Percentiles rank a stretch among this genome's conserved stretches.
Evolutionary conservation across 2,888 invertebrate species (phyloP).

Genomic region (Notodonta dromedarius): DNA sequence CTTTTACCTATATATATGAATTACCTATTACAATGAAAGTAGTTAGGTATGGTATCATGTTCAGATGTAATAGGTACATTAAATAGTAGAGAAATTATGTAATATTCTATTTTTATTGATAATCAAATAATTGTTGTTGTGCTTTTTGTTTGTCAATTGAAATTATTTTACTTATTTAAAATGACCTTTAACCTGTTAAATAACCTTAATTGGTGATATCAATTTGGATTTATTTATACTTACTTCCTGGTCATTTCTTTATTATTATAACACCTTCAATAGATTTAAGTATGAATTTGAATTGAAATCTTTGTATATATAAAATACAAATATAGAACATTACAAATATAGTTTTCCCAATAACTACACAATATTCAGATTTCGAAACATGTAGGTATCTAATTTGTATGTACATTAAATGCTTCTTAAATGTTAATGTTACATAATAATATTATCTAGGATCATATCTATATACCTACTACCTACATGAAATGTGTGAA

Average conservation of each 20-base stretch:
- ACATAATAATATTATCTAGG: too few relatives aligned
- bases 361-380: conserved; percentile 16
- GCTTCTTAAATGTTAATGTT: too few relatives aligned
- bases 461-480: too few relatives aligned
- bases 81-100: conserved; percentile 43
- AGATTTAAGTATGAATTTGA: too few relatives aligned
- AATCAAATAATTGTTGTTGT: conserved; percentile 48
- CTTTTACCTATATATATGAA: conserved; percentile 37
- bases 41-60: conserved; percentile 55
- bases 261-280: neutral
- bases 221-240: neutral
- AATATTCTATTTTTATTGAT: conserved; percentile 36
- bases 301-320: neutral
- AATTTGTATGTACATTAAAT: neutral
- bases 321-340: neutral
- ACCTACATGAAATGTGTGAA: too few relatives aligned
- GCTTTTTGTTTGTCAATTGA: conserved; percentile 53
- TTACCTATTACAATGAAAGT: conserved; percentile 39
- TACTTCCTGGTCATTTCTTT: conserved; percentile 4
- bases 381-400: conserved; percentile 16
- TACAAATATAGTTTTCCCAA: neutral
- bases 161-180: conserved; percentile 33
- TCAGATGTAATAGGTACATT: conserved; percentile 45
- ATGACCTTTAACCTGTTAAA: conserved; percentile 36
- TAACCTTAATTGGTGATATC: conserved; percentile 17